phyloP scores from a whole-genome alignment of 2,113 vertebrate genomes.

The Stegostoma tigrinum region DNA sequence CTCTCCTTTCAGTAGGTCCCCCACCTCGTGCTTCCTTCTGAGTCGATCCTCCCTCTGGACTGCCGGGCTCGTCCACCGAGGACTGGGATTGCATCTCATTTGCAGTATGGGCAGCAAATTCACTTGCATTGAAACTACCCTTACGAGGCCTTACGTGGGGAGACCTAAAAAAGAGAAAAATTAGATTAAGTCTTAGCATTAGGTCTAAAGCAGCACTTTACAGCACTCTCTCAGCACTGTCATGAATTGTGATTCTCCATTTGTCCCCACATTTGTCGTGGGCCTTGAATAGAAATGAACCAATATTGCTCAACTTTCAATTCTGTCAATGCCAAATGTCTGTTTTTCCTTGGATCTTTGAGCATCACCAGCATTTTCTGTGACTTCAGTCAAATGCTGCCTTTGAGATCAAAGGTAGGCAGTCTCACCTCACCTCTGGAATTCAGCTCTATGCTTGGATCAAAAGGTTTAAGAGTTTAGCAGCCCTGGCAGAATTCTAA shows the following conservation, averaged over 20 bases:
- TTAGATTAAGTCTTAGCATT: accelerated
- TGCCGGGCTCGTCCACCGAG: slow-evolving; percentile 42
- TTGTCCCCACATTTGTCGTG: neutral
- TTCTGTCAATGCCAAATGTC: neutral
- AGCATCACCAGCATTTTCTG: neutral
- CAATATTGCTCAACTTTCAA: neutral
- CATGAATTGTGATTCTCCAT: neutral
- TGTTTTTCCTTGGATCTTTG: neutral
- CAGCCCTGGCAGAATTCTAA: too few species aligned
- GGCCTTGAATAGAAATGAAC: neutral
- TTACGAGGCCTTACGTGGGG: slow-evolving; percentile 59
- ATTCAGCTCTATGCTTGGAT: too few species aligned
- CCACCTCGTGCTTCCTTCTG: slow-evolving; percentile 46
- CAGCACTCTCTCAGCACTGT: neutral
- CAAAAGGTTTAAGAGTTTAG: too few species aligned
- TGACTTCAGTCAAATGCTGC: neutral
- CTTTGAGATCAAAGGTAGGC: too few species aligned
- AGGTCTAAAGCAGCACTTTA: neutral
- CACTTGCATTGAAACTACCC: slow-evolving; percentile 63
- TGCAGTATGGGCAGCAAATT: slow-evolving; percentile 43
- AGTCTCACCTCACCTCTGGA: too few species aligned
- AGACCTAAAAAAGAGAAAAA: slow-evolving; percentile 48
- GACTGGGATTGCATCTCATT: slow-evolving; percentile 23
- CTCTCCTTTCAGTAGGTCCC: slow-evolving; percentile 48
- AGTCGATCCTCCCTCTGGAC: slow-evolving; percentile 3